phyloP scores from a whole-genome alignment of 2,888 invertebrate species.

The Macaria liturata region DNA sequence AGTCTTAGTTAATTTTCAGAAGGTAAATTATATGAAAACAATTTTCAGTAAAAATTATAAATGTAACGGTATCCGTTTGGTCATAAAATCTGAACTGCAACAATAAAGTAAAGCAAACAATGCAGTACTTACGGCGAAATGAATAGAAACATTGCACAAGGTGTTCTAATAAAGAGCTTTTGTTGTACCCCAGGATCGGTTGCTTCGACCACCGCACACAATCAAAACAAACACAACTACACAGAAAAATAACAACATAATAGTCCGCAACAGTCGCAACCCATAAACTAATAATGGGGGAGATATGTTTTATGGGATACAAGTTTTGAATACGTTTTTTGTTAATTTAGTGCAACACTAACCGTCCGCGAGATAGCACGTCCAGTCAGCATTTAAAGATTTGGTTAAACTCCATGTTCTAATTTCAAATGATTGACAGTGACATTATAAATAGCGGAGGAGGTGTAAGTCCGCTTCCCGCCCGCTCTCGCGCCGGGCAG shows the following conservation, averaged over 20 bases:
- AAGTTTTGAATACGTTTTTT: conserved; percentile 79
- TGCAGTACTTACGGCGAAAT: too few relatives aligned
- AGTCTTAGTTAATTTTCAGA: too few relatives aligned
- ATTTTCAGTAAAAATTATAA: too few relatives aligned
- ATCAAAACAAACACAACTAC: conserved; percentile 73
- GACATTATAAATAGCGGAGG: conserved; percentile 53
- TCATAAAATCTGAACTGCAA: too few relatives aligned
- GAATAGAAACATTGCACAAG: conserved; percentile 7
- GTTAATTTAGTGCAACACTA: conserved; percentile 71
- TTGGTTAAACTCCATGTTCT: conserved; percentile 41
- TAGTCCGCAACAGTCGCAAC: conserved; percentile 75
- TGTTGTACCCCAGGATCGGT: conserved; percentile 63
- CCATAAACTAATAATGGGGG: conserved; percentile 83
- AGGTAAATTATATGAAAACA: too few relatives aligned
- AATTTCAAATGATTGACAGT: conserved; percentile 65
- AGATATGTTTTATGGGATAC: conserved; percentile 80
- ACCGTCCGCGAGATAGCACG: conserved; percentile 69
- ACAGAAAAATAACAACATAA: conserved; percentile 77
- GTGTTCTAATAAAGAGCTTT: conserved; percentile 25
- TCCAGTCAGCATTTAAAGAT: conserved; percentile 35
- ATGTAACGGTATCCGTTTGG: too few relatives aligned
- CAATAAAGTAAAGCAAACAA: too few relatives aligned
- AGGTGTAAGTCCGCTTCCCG: conserved; percentile 76
- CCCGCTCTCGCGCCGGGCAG: conserved; percentile 59
- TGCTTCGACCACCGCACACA: conserved; percentile 68